Base-by-base conservation (phyloP, 2,888 invertebrate species). In the Lochmaea crataegi region DNA sequence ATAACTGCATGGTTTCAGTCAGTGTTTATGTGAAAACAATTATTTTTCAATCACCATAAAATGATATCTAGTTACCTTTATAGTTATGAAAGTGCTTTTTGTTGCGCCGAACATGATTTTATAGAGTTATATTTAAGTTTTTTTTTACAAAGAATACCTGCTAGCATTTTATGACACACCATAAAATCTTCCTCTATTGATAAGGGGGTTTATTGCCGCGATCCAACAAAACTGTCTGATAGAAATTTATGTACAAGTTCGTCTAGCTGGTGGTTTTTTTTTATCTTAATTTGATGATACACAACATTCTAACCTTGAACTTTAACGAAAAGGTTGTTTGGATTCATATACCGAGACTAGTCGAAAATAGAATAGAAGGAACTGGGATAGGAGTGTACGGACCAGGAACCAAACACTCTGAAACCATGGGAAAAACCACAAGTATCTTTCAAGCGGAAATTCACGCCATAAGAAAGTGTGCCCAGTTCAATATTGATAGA, bases 101-200 rank as follows among this genome's bases (percentile, higher is more conserved):
- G 48, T n/a, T 48, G 7, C 48, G 11, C n/a, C n/a, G 45, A 12
- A 45, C 11, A 45, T n/a, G 48, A n/a, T 60, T 60, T 64, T 64
- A 42, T 67, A 42, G 38, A 38, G 42, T 32, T 57, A 32, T 67
- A 41, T 67, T 67, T 48, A 51, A 60, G 32, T 38, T 38, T 38
- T 71, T 72, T 72, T 65, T 64, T 57, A 63, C 45, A 26, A 12
- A 51, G 26, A 64, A 38, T 48, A 48, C 48, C 32, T 53, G 57
- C 58, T 38, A 72, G 45, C 42, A 60, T 73, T 73, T 73, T 69
- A 73, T 60, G 64, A 38, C 56, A 58, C 60, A 32, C 69, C 73
- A 73, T 73, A 69, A 73, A 73, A 73, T 73, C 73, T 68, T 60
- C 58, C 41, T 42, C 60, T 65, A 60, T 68, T 68, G 72, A 72